phyloP scores from a whole-genome alignment of 2,888 invertebrate species.

The Sycophila texana region DNA sequence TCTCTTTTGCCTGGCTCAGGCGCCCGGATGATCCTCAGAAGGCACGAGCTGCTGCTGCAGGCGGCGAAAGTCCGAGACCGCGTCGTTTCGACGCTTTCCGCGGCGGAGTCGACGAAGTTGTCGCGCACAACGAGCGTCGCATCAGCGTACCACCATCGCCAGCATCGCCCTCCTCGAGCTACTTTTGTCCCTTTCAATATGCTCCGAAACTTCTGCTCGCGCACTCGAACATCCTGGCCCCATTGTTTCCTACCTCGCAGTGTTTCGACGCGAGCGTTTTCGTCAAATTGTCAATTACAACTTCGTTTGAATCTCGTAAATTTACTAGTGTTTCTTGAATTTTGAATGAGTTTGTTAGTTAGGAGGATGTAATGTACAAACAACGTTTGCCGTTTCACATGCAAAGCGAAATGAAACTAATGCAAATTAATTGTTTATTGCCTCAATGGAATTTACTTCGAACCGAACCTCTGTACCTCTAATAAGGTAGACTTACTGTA shows the following conservation, averaged over 20 bases:
- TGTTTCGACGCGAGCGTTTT: too few species aligned
- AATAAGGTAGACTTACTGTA: too few species aligned
- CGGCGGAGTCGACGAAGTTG: too few species aligned
- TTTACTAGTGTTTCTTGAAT: too few species aligned
- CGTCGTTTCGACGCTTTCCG: too few species aligned
- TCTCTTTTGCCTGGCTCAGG: slow-evolving; percentile 1
- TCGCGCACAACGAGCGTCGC: too few species aligned
- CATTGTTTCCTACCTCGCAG: slow-evolving; percentile 1
- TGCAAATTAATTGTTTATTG: too few species aligned
- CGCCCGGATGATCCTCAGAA: slow-evolving; percentile 36
- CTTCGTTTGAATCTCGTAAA: not conserved
- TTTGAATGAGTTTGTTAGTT: too few species aligned
- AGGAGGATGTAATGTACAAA: not conserved
- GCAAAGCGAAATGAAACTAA: too few species aligned
- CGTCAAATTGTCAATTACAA: too few species aligned
- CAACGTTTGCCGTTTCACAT: not conserved
- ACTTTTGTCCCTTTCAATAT: slow-evolving; percentile 31
- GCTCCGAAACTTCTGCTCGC: slow-evolving; percentile 1
- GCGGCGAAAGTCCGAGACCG: slow-evolving; percentile 6
- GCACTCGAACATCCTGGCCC: not conserved
- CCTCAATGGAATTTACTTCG: not conserved
- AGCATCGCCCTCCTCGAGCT: slow-evolving; percentile 4
- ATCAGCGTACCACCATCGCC: not conserved
- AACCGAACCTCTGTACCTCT: too few species aligned
- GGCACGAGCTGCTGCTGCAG: slow-evolving; percentile 5